phyloP scores from a whole-genome alignment of 2,113 vertebrate genomes.

The Gambusia affinis region DNA sequence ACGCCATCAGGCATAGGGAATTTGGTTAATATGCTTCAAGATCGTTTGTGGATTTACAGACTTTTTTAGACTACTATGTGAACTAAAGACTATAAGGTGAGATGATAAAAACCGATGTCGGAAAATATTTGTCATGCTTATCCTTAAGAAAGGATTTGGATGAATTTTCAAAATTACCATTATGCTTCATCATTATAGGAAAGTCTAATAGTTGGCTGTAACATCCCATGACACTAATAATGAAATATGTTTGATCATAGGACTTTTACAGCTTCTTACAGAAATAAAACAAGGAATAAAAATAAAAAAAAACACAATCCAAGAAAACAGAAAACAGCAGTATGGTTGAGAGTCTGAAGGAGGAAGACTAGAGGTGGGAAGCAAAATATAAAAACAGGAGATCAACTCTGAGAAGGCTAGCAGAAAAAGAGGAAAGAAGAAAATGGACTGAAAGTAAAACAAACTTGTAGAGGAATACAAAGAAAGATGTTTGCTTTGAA shows the following conservation, averaged over 20 bases:
- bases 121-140: constrained; percentile 4
- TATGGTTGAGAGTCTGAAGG: neutral
- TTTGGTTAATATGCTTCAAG: constrained; percentile 65
- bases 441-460: constrained; percentile 39
- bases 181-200: constrained; percentile 61
- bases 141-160: constrained; percentile 28
- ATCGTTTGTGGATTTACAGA: constrained; percentile 31
- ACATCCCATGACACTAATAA: constrained; percentile 31
- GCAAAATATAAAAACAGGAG: constrained; percentile 1
- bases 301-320: too few species aligned
- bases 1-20: constrained; percentile 67
- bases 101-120: constrained; percentile 8
- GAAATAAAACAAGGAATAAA: neutral
- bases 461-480: constrained; percentile 20
- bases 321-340: neutral
- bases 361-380: neutral
- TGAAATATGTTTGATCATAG: constrained; percentile 27
- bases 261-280: constrained; percentile 14
- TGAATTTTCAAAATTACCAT: constrained; percentile 38
- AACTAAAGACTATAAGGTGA: constrained; percentile 2
- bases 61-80: constrained; percentile 22
- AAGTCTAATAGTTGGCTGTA: constrained; percentile 43
- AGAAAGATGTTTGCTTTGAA: constrained; percentile 44
- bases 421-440: neutral
- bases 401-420: neutral